Conservation (phyloP, 1,140 invertebrate species). For the Pseudomyrmex flavicornis region DNA sequence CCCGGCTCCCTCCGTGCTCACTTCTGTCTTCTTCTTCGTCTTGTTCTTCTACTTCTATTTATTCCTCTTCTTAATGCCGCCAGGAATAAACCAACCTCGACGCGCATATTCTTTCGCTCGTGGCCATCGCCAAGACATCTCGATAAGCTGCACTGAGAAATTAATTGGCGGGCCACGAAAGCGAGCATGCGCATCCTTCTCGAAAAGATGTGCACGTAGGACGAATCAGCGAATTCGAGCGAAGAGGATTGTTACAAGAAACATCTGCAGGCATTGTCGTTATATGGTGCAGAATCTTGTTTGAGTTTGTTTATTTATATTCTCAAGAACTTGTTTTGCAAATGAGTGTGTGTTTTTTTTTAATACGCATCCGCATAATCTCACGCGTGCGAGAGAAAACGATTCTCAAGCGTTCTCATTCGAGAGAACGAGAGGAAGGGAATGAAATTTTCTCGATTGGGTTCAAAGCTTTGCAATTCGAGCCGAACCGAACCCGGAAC, state of each 20-base stretch:
- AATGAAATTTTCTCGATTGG: slow-evolving; percentile 44
- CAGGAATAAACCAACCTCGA: slow-evolving; percentile 77
- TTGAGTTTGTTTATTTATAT: neutral
- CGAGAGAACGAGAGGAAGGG: neutral
- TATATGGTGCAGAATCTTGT: too few relatives aligned
- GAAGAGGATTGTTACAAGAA: neutral
- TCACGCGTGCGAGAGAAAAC: slow-evolving; percentile 19
- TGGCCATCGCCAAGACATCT: slow-evolving; percentile 78
- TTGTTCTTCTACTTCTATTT: slow-evolving; percentile 70
- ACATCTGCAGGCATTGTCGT: neutral
- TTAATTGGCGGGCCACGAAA: slow-evolving; percentile 79
- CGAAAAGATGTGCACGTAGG: slow-evolving; percentile 40
- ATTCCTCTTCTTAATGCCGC: slow-evolving; percentile 69
- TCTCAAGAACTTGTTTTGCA: slow-evolving; percentile 10
- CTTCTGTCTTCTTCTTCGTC: slow-evolving; percentile 63
- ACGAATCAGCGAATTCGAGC: slow-evolving; percentile 34
- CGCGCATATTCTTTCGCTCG: slow-evolving; percentile 72
- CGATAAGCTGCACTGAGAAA: slow-evolving; percentile 80
- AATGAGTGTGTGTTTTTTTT: too few relatives aligned
- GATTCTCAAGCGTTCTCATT: slow-evolving; percentile 21
- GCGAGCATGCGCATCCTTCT: slow-evolving; percentile 47
- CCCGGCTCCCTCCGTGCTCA: slow-evolving; percentile 31
- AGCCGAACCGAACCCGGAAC: slow-evolving; percentile 13
- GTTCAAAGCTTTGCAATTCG: slow-evolving; percentile 28
- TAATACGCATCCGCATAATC: too few relatives aligned